Evolutionary conservation across 2,113 vertebrate genomes (phyloP).

Genomic region (Syrmaticus mikado): DNA sequence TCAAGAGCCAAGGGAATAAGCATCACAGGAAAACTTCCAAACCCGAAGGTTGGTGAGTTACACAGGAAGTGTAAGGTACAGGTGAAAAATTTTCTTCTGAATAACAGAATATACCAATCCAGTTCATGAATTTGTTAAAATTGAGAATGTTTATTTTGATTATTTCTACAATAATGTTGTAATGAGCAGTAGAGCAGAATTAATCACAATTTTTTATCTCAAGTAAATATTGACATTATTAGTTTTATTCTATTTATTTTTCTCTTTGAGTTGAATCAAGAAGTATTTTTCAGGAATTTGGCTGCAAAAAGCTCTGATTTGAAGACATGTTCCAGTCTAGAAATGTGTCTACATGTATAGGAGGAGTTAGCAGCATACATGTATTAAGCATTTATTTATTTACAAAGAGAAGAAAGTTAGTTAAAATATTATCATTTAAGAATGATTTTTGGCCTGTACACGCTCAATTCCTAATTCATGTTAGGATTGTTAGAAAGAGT

Average conservation of each 20-base stretch:
- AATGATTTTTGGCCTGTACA: background rate
- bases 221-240: background rate
- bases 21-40: background rate
- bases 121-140: background rate
- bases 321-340: background rate
- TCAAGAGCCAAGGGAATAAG: fast-evolving
- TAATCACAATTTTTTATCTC: background rate
- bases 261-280: background rate
- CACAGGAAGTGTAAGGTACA: background rate
- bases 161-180: background rate
- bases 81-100: background rate
- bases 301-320: background rate
- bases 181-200: background rate
- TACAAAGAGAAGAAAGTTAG: background rate
- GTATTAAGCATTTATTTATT: background rate
- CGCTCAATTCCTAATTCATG: background rate
- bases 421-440: background rate
- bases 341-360: background rate
- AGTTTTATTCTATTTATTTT: background rate
- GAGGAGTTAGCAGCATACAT: background rate
- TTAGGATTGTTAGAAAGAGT: background rate
- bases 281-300: background rate
- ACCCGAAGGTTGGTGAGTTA: background rate
- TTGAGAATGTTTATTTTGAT: background rate
- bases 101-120: background rate